Conservation (phyloP, 2,113 vertebrate genomes). For the Alethe castanea region DNA sequence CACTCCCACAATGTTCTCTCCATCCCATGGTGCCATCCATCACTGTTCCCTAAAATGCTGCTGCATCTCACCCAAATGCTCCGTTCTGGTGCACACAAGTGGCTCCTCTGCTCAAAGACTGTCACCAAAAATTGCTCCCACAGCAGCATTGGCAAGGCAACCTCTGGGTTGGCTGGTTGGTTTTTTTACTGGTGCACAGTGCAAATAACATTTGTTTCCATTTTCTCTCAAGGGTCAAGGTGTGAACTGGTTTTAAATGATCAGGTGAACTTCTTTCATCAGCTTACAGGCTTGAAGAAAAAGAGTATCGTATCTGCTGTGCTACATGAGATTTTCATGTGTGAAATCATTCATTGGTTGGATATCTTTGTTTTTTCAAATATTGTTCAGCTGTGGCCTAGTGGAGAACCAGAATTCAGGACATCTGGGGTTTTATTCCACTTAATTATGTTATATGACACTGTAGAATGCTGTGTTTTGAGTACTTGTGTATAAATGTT, state of each 20-base stretch:
- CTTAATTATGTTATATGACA: background rate
- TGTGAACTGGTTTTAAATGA: background rate
- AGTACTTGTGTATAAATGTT: background rate
- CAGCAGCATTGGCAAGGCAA: background rate
- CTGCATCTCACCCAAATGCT: background rate
- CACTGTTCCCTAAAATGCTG: background rate
- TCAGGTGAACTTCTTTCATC: background rate
- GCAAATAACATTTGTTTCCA: background rate
- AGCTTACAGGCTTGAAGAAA: background rate
- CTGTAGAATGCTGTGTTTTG: background rate
- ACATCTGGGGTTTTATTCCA: background rate
- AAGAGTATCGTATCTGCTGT: background rate
- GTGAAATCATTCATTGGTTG: background rate
- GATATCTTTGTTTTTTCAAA: background rate
- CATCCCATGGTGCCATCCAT: slow-evolving; percentile 53
- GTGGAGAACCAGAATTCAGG: background rate
- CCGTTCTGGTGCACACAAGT: background rate
- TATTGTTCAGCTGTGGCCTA: background rate
- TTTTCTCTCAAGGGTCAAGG: background rate
- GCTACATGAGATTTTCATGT: background rate
- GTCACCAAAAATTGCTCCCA: background rate
- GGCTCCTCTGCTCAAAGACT: background rate
- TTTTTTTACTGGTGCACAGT: background rate
- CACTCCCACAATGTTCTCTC: slow-evolving; percentile 24
- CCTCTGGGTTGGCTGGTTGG: background rate